These are phyloP conservation scores for Pogonomyrmex barbatus DNA, from an alignment of 1,140 invertebrate genomes.

Conservation along the genomic window DNA sequence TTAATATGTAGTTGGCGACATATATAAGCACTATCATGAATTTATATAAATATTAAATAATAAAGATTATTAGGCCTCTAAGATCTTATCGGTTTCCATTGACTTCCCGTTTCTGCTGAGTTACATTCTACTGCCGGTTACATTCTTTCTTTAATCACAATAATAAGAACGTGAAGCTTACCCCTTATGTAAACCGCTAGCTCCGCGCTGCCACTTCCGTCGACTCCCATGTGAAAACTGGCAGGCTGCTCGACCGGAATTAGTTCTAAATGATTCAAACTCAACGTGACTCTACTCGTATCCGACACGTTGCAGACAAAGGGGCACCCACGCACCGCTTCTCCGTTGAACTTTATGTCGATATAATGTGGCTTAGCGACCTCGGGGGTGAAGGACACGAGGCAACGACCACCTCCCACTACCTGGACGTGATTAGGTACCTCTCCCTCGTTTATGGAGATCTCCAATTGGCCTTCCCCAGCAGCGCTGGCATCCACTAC, in stretches of 20 bases:
- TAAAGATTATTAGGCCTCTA: too few species aligned
- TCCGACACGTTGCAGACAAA: slow-evolving; percentile 94
- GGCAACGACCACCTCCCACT: slow-evolving; percentile 96
- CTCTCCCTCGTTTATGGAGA: slow-evolving; percentile 99
- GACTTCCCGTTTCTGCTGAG: too few species aligned
- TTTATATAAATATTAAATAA: too few species aligned
- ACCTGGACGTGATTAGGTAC: slow-evolving; percentile 99
- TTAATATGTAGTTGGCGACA: too few species aligned
- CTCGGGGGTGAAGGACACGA: slow-evolving; percentile 98
- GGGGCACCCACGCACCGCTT: slow-evolving; percentile 97
- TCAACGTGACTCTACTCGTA: slow-evolving; percentile 92
- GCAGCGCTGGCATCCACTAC: slow-evolving; percentile 97
- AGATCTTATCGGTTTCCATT: too few species aligned
- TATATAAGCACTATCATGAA: too few species aligned
- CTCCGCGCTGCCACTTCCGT: slow-evolving; percentile 94
- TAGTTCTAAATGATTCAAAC: slow-evolving; percentile 93
- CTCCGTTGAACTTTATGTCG: slow-evolving; percentile 99
- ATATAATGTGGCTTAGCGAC: slow-evolving; percentile 96
- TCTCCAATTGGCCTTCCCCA: slow-evolving; percentile 98
- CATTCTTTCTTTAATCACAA: background rate
- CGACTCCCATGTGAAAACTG: slow-evolving; percentile 95
- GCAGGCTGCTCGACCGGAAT: slow-evolving; percentile 95
- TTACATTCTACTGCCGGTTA: too few species aligned
- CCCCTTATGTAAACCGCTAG: slow-evolving; percentile 95
- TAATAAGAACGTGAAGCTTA: slow-evolving; percentile 71